Base-by-base conservation (phyloP, 2,888 invertebrate species). In the Gortyna flavago region DNA sequence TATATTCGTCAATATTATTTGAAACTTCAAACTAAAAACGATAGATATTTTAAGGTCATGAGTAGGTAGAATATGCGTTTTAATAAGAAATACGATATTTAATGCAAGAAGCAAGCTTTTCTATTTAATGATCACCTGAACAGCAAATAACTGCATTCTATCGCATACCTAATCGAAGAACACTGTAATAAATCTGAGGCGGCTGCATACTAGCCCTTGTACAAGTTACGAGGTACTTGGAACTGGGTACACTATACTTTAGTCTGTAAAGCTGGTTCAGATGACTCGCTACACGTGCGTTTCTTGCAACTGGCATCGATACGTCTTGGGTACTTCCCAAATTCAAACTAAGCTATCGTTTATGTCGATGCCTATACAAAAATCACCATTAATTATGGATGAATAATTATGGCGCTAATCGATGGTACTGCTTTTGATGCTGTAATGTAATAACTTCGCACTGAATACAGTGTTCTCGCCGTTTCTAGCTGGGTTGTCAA, bases 161-260 rank as follows among this genome's bases (percentile, higher is more conserved):
- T 75, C 64, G 70, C 54, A 38, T 69, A 70, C 16, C 48, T 32
- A 70, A 73, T 48, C n/a, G 51, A 66, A 69, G 69, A 85, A 70
- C 72, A 54, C 48, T 41, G 35, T 64, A 61, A 75, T 82, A 79
- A 73, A 84, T 81, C 71, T 71, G 67, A 48, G 38, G 68, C 54
- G 57, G 65, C 75, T 72, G 74, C 81, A 48, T 44, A 54, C 81
- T 66, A 62, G 85, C 64, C 78, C 65, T 57, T 18, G 25, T 29
- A 78, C 85, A 68, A 73, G 70, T 75, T 84, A 79, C 85, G 70
- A 75, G n/a, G 64, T 57, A 70, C 83, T 80, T 66, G 57, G 67
- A 61, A 65, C 78, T 75, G 44, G 38, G 38, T n/a, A 66, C 57
- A 69, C 65, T 38, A 61, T 38, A 61, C 80, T 38, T 71, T 64